Conservation (phyloP, 1,140 invertebrate species). For the Bombus picipes region DNA sequence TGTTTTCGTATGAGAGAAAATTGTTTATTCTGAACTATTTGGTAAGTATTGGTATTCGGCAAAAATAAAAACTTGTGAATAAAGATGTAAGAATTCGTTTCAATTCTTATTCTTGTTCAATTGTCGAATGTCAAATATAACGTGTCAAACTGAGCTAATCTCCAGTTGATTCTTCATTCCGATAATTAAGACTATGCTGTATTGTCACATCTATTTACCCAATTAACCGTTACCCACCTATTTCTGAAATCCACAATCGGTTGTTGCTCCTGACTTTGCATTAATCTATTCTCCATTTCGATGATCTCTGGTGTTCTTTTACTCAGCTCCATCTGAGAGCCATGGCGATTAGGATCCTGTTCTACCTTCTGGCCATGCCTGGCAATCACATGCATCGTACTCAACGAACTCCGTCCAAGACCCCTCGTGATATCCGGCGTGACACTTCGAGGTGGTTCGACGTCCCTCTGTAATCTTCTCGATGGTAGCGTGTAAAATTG, state of each 20-base stretch:
- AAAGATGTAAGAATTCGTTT: too few species aligned
- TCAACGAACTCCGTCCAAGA: slow-evolving; percentile 73
- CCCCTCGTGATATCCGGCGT: slow-evolving; percentile 84
- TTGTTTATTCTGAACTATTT: too few species aligned
- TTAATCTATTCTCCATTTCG: slow-evolving; percentile 53
- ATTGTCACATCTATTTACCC: too few species aligned
- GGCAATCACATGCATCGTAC: slow-evolving; percentile 75
- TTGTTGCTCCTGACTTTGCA: slow-evolving; percentile 64
- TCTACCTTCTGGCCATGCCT: slow-evolving; percentile 70
- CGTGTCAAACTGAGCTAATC: too few species aligned
- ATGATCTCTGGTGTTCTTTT: slow-evolving; percentile 34
- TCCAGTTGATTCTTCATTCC: too few species aligned
- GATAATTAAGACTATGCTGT: too few species aligned
- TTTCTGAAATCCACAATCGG: slow-evolving; percentile 75
- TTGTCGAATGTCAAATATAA: too few species aligned
- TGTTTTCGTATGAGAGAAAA: too few species aligned
- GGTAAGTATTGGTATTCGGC: too few species aligned
- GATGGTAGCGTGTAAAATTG: slow-evolving; percentile 79
- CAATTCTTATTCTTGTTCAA: too few species aligned
- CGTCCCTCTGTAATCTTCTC: slow-evolving; percentile 74
- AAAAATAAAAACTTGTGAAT: too few species aligned
- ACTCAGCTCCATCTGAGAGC: slow-evolving; percentile 28
- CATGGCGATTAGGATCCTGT: slow-evolving; percentile 6
- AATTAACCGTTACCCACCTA: slow-evolving; percentile 62
- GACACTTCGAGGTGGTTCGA: slow-evolving; percentile 82